Conservation (phyloP, 2,797 vertebrate genomes). For the Thamnophis elegans region DNA sequence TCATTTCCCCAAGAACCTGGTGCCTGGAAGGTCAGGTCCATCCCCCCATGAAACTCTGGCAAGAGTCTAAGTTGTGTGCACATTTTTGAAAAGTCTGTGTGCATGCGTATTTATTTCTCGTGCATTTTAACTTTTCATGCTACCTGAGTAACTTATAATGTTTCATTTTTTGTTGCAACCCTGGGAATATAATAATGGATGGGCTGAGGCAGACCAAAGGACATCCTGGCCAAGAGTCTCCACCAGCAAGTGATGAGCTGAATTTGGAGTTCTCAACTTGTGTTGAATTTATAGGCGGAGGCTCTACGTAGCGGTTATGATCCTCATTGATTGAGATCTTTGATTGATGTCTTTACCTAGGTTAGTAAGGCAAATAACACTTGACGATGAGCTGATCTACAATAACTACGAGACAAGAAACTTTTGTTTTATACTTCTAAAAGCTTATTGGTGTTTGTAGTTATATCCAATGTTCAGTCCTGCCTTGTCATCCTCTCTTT, state of each 20-base stretch:
- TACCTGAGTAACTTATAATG: not conserved
- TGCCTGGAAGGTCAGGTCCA: not conserved
- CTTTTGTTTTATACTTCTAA: not conserved
- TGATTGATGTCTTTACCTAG: not conserved
- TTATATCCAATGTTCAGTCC: constrained; percentile 14
- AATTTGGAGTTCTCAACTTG: too few species aligned
- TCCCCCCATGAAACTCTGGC: not conserved
- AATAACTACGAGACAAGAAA: not conserved
- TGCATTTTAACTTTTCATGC: not conserved
- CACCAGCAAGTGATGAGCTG: too few species aligned
- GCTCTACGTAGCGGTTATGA: not conserved
- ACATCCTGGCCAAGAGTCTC: not conserved
- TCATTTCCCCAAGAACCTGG: not conserved
- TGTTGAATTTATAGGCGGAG: not conserved
- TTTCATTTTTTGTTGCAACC: not conserved
- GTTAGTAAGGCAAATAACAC: not conserved
- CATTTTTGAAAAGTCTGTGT: not conserved
- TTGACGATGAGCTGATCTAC: not conserved
- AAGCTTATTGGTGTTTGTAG: not conserved
- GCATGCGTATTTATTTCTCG: not conserved
- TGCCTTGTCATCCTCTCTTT: constrained; percentile 34
- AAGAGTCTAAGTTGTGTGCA: not conserved
- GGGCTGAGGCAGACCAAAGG: not conserved
- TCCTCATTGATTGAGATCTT: not conserved
- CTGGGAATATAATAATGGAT: not conserved